These are phyloP conservation scores for Pelobates cultripes DNA, from an alignment of 2,797 vertebrate genomes.

Conservation along the genomic window DNA sequence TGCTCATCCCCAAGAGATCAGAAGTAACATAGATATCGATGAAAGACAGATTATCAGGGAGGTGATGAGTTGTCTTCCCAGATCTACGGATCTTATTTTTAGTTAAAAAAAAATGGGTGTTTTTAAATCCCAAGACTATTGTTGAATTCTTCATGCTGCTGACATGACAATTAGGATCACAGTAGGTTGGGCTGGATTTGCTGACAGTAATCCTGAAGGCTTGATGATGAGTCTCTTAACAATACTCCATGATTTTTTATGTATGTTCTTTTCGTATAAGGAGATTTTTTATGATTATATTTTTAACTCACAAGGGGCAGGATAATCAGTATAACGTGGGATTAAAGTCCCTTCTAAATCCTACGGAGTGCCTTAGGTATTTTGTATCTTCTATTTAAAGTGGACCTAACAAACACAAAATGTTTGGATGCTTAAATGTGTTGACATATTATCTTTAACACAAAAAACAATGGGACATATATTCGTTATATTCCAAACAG, in stretches of 20 bases:
- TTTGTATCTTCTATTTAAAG: too few relatives aligned
- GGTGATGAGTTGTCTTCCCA: conserved; percentile 17
- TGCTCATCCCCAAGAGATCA: conserved; percentile 18
- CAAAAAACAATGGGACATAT: too few relatives aligned
- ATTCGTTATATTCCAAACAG: too few relatives aligned
- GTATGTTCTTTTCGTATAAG: too few relatives aligned
- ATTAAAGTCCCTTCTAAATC: too few relatives aligned
- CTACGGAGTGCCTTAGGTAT: too few relatives aligned
- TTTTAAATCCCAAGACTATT: conserved; percentile 17
- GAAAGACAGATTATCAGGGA: not conserved
- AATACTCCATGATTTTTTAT: not conserved
- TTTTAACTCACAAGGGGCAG: too few relatives aligned
- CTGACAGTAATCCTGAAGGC: conserved; percentile 45
- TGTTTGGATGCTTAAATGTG: too few relatives aligned
- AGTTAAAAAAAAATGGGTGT: conserved; percentile 31
- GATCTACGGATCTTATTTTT: conserved; percentile 26
- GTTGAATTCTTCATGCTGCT: conserved; percentile 18
- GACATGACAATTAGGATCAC: conserved; percentile 25
- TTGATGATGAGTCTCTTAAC: conserved; percentile 33
- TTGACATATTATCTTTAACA: too few relatives aligned
- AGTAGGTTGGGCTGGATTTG: conserved; percentile 19
- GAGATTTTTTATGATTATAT: too few relatives aligned
- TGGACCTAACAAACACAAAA: too few relatives aligned
- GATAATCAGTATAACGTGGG: too few relatives aligned
- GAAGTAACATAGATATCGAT: conserved; percentile 35